These are phyloP conservation scores for Amia ocellicauda DNA, from an alignment of 2,113 vertebrate species.

Conservation along the genomic window DNA sequence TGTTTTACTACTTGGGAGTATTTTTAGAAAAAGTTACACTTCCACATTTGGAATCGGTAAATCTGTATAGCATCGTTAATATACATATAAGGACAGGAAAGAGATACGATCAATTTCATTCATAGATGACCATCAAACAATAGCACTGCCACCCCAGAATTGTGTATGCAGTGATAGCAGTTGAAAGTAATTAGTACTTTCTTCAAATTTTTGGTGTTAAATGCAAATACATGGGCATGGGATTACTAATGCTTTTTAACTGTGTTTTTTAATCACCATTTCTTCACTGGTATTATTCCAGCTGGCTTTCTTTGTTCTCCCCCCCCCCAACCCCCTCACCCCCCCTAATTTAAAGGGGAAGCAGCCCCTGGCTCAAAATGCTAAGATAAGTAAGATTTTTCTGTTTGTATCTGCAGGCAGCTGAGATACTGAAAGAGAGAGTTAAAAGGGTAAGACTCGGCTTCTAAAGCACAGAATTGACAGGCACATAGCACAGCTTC, in stretches of 20 bases:
- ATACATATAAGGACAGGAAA: constrained; percentile 11
- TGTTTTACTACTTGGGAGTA: not conserved
- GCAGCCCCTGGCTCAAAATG: constrained; percentile 38
- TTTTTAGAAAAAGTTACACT: constrained; percentile 1
- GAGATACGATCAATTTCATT: not conserved
- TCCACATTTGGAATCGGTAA: no score
- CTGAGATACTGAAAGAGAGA: constrained; percentile 35
- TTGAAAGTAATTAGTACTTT: constrained; percentile 38
- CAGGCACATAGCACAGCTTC: constrained; percentile 58
- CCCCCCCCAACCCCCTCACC: constrained; percentile 10
- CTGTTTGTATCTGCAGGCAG: constrained; percentile 46
- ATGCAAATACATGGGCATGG: constrained; percentile 35
- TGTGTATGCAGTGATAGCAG: not conserved
- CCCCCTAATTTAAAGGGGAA: constrained; percentile 43
- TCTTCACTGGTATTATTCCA: constrained; percentile 20
- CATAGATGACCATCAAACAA: not conserved
- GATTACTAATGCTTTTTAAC: constrained; percentile 4
- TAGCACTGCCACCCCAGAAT: not conserved
- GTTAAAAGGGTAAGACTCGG: constrained; percentile 43
- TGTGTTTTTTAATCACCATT: constrained; percentile 20
- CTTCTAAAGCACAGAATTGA: constrained; percentile 53
- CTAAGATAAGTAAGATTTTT: constrained; percentile 35
- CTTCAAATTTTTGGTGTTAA: constrained; percentile 50
- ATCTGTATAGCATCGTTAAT: constrained; percentile 9
- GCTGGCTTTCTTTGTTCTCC: constrained; percentile 29